phyloP scores from a whole-genome alignment of 2,113 vertebrate species.

The Notechis scutatus region DNA sequence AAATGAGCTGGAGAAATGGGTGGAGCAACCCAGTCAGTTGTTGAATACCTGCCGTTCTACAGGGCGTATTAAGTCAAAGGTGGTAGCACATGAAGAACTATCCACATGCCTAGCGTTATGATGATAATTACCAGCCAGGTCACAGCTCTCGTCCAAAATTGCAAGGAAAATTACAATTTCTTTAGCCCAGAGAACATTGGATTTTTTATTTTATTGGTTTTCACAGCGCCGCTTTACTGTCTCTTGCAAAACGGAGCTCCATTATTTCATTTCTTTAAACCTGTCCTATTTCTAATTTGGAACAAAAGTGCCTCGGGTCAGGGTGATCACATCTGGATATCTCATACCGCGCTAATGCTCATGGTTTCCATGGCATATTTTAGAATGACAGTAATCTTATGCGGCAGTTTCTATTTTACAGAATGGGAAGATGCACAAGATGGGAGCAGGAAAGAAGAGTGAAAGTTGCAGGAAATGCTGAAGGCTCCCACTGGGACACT shows the following conservation, averaged over 20 bases:
- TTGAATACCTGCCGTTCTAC: neutral
- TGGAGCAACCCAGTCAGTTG: neutral
- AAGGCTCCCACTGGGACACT: slow-evolving; percentile 18
- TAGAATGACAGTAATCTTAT: neutral
- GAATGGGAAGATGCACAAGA: slow-evolving; percentile 56
- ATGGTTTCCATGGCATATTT: neutral
- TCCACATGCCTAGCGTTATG: slow-evolving; percentile 47
- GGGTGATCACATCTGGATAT: neutral
- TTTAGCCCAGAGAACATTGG: slow-evolving; percentile 42
- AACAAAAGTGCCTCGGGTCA: neutral
- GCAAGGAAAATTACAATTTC: slow-evolving; percentile 65
- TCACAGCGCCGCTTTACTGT: slow-evolving; percentile 32
- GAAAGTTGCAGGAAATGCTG: slow-evolving; percentile 33
- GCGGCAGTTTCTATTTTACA: neutral
- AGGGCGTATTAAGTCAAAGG: slow-evolving; percentile 13
- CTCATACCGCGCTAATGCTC: neutral
- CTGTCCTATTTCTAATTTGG: slow-evolving; percentile 25
- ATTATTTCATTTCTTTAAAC: neutral
- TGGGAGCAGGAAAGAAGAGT: slow-evolving; percentile 2
- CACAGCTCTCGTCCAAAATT: slow-evolving; percentile 47
- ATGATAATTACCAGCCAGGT: slow-evolving; percentile 59
- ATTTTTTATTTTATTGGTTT: slow-evolving; percentile 55
- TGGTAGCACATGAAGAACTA: neutral
- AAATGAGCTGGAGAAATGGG: neutral
- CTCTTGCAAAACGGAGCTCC: slow-evolving; percentile 11